These are phyloP conservation scores for Limnephilus lunatus DNA, from an alignment of 2,888 invertebrate genomes.

Conservation along the genomic window DNA sequence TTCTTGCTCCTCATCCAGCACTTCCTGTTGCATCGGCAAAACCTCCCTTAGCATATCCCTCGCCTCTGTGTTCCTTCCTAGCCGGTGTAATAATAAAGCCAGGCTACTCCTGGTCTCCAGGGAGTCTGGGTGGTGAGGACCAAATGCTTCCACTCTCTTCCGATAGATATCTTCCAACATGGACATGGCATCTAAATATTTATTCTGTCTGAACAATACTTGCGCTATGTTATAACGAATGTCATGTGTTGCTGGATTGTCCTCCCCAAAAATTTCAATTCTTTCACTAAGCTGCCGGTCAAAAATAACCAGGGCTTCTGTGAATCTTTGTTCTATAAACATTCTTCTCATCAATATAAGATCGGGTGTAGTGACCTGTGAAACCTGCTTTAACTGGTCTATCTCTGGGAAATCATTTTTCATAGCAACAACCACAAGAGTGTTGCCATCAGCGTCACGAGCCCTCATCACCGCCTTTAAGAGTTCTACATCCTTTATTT, in stretches of 20 bases:
- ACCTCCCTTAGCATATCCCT: neutral
- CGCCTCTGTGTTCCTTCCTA: neutral
- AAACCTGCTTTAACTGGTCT: neutral
- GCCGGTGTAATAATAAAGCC: neutral
- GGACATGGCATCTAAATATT: constrained; percentile 3
- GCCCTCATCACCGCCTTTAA: neutral
- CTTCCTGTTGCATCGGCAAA: neutral
- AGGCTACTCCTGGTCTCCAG: neutral
- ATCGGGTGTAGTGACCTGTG: neutral
- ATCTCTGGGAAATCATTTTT: neutral
- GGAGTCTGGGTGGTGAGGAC: too few species aligned
- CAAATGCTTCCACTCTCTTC: neutral
- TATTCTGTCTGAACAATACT: neutral
- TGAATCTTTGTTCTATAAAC: neutral
- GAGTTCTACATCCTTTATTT: neutral
- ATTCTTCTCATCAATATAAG: neutral
- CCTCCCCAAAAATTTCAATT: constrained; percentile 14
- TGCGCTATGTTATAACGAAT: neutral
- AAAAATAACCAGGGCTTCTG: neutral
- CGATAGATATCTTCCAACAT: neutral
- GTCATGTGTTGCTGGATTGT: constrained; percentile 18
- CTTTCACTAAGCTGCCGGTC: neutral
- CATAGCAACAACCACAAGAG: constrained; percentile 15
- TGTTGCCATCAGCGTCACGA: neutral
- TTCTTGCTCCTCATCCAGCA: neutral